Evolutionary conservation across 2,797 vertebrate species (phyloP).

Genomic region (Phyllotis vaccarum): DNA sequence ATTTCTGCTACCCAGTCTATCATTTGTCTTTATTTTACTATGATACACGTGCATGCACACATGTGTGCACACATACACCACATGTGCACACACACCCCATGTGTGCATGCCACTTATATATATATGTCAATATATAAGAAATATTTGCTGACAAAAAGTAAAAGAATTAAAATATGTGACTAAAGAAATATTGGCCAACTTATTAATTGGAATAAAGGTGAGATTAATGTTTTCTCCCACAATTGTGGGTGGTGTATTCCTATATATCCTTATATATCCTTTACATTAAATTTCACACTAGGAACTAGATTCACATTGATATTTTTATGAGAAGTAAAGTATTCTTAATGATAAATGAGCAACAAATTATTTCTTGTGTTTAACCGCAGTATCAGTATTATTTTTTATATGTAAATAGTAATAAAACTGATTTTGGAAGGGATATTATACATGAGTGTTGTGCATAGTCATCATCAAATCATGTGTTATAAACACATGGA

Average conservation of each 20-base stretch:
- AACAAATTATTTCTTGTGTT: neutral
- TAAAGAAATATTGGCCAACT: neutral
- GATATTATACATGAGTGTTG: neutral
- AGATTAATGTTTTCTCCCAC: no score
- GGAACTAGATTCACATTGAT: neutral
- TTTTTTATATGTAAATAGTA: neutral
- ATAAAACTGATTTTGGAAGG: neutral
- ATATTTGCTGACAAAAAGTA: neutral
- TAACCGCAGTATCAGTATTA: neutral
- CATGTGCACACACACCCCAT: fast-evolving
- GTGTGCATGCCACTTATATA: fast-evolving
- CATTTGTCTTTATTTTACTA: slow-evolving; percentile 28
- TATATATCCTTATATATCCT: neutral
- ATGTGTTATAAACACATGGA: neutral
- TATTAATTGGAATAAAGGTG: neutral
- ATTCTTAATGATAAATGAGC: neutral
- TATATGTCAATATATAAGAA: neutral
- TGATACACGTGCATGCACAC: neutral
- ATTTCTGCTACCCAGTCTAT: neutral
- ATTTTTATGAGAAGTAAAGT: slow-evolving; percentile 9
- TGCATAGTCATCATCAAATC: neutral
- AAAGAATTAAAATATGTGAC: neutral
- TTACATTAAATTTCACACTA: neutral
- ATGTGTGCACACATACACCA: neutral
- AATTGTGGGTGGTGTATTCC: no score